Evolutionary conservation across 2,888 invertebrate species (phyloP).

Genomic region (Pegoplata infirma): DNA sequence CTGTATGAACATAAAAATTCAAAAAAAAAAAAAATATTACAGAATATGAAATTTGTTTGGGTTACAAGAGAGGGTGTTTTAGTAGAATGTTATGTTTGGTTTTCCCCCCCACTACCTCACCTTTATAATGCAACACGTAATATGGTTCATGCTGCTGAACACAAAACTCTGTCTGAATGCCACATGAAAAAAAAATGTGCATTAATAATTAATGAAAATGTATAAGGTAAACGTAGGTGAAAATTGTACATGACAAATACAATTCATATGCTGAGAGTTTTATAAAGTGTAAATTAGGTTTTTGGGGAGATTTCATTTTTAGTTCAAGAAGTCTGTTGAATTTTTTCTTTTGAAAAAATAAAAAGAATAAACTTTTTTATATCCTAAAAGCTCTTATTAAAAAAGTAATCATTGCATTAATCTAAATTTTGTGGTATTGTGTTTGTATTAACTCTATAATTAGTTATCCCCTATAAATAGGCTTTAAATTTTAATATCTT

Average conservation of each 20-base stretch:
- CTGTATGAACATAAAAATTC: slow-evolving; percentile 16
- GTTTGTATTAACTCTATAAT: background rate
- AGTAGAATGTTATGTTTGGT: background rate
- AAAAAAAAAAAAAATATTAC: background rate
- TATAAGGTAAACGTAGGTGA: slow-evolving; percentile 45
- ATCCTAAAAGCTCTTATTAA: too few species aligned
- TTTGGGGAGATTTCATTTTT: too few species aligned
- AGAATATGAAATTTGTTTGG: background rate
- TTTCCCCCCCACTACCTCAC: background rate
- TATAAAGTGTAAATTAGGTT: slow-evolving; percentile 54
- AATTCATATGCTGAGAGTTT: slow-evolving; percentile 49
- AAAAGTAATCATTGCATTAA: background rate
- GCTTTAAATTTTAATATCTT: slow-evolving; percentile 27
- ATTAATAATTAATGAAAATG: slow-evolving; percentile 62
- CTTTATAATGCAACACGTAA: slow-evolving; percentile 60
- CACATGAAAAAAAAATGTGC: slow-evolving; percentile 35
- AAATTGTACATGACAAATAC: slow-evolving; percentile 47
- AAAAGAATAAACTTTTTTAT: too few species aligned
- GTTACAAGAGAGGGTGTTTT: background rate
- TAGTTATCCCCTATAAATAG: slow-evolving; percentile 5
- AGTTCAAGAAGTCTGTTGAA: too few species aligned
- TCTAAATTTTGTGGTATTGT: background rate
- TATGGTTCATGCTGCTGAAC: background rate
- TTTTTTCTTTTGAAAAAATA: too few species aligned
- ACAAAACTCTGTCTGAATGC: background rate